phyloP scores from a whole-genome alignment of 2,888 invertebrate genomes.

The Chromoteleia sp. region DNA sequence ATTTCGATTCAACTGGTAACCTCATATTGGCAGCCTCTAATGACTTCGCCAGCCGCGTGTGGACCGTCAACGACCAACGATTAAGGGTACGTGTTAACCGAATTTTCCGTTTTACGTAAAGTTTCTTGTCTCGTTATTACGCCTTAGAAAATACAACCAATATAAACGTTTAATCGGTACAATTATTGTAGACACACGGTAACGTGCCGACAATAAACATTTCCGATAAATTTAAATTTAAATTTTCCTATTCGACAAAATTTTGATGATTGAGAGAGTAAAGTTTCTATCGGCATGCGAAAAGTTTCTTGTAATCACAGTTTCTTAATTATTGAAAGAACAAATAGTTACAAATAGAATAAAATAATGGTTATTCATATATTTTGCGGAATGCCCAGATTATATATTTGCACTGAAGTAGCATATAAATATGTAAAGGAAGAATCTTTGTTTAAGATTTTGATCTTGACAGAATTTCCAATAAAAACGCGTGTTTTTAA shows the following conservation, averaged over 20 bases:
- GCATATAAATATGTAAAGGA: not conserved
- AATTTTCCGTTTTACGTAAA: slow-evolving; percentile 42
- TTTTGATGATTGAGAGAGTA: not conserved
- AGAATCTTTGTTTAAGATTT: slow-evolving; percentile 8
- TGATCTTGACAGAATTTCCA: not conserved
- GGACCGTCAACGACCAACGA: slow-evolving; percentile 96
- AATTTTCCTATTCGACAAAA: not conserved
- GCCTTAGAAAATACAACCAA: not conserved
- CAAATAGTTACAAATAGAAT: slow-evolving; percentile 8
- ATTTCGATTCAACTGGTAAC: slow-evolving; percentile 96
- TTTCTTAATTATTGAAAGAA: not conserved
- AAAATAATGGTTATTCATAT: slow-evolving; percentile 21
- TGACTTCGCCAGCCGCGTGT: slow-evolving; percentile 98
- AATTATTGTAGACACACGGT: slow-evolving; percentile 5
- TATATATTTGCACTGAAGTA: slow-evolving; percentile 5
- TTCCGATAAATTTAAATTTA: slow-evolving; percentile 7
- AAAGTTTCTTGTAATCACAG: not conserved
- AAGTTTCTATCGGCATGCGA: not conserved
- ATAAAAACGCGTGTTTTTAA: not conserved
- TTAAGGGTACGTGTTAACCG: slow-evolving; percentile 90
- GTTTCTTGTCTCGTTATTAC: slow-evolving; percentile 17
- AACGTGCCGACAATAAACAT: not conserved
- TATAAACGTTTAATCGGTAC: slow-evolving; percentile 7
- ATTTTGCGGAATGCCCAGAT: slow-evolving; percentile 8
- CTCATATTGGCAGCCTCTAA: slow-evolving; percentile 96